Base-by-base conservation (phyloP, 1,140 invertebrate genomes). In the Caenorhabditis inopinata region DNA sequence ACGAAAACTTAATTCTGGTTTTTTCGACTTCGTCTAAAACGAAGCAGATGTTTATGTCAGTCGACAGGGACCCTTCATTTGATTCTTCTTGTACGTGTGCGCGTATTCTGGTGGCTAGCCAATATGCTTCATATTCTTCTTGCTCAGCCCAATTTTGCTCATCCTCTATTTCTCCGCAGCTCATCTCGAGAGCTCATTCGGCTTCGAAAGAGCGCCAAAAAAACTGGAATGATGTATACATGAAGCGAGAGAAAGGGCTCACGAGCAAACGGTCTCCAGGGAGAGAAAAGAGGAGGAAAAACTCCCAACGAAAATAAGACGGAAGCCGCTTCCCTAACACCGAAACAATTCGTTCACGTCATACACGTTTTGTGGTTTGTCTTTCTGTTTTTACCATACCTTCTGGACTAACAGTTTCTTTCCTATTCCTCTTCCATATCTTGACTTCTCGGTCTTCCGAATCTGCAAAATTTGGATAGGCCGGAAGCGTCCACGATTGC, bases 161-260 rank as follows among this genome's bases (percentile, higher is more conserved):
- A 58, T 58, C 18, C 35, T 58, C 27, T 23, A 32, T 14, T 32
- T 12, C 27, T 58, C 21, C 51, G 18, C 6, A 58, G 51, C 51
- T 58, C 51, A 58, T 58, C 35, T 29, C 2, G 5, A 32, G 21
- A 23, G 18, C 51, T n/a, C n/a, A n/a, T n/a, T n/a, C n/a, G n/a
- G n/a, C n/a, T n/a, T n/a, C n/a, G n/a, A 16, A 21, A 68, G 32
- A 68, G 58, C 58, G 11, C 32, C 32, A 68, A 68, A 68, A n/a
- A 68, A 68, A 68, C 58, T 68, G 29, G 58, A 68, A 68, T 68
- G 58, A 68, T 68, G 58, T 68, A 68, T 68, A 68, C 58, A 68
- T n/a, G 58, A 58, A 29, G 35, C 35, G 51, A n/a, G 51, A 42
- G 32, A 68, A 42, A 21, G n/a, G 29, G 58, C 58, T 68, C 58